Evolutionary conservation across 1,140 invertebrate species (phyloP).

Genomic region (Drosophila serrata): DNA sequence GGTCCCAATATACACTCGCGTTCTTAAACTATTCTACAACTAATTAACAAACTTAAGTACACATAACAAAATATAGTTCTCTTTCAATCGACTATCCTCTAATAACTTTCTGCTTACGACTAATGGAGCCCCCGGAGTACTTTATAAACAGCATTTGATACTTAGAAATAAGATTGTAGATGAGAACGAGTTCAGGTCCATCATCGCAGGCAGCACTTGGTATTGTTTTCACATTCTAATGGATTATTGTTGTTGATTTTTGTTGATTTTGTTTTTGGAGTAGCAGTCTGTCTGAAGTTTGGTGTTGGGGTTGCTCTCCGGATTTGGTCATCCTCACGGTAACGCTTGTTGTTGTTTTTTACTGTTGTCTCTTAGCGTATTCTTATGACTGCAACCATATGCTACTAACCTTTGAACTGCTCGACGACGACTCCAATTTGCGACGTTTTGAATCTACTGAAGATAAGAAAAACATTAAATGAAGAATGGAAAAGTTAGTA

Average conservation of each 20-base stretch:
- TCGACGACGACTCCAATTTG: constrained; percentile 90
- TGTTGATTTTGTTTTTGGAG: constrained; percentile 19
- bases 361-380: constrained; percentile 75
- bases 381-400: constrained; percentile 83
- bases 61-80: neutral
- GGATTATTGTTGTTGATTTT: constrained; percentile 6
- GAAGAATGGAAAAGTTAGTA: neutral
- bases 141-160: constrained; percentile 9
- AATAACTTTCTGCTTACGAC: constrained; percentile 15
- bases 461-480: neutral
- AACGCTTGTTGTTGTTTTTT: constrained; percentile 31
- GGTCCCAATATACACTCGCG: constrained; percentile 4
- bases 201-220: constrained; percentile 6
- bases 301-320: constrained; percentile 26
- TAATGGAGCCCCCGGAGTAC: constrained; percentile 2
- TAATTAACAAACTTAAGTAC: constrained; percentile 21
- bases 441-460: constrained; percentile 90
- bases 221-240: constrained; percentile 2
- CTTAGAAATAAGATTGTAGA: constrained; percentile 16
- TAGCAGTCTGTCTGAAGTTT: constrained; percentile 10
- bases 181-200: constrained; percentile 3
- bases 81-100: neutral
- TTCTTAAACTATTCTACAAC: constrained; percentile 24
- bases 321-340: constrained; percentile 32
- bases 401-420: constrained; percentile 91